Base-by-base conservation (phyloP, 2,888 invertebrate genomes). In the Campoplex capitator region DNA sequence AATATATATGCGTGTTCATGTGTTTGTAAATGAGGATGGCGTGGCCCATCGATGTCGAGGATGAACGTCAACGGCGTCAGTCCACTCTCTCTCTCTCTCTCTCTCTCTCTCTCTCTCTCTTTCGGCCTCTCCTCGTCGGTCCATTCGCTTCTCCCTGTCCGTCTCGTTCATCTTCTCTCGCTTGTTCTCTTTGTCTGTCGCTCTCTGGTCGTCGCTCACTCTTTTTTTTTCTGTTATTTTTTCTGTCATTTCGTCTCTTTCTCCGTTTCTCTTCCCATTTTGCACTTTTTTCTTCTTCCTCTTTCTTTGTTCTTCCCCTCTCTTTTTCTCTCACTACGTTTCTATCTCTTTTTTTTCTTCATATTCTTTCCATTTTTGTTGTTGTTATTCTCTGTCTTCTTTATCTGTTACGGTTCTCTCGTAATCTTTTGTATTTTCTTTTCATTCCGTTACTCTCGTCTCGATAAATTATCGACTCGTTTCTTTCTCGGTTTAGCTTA, bases 21-120 rank as follows among this genome's bases (percentile, higher is more conserved):
- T 75, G 70, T 84, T 71, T 71, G 83, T 62, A 71, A 73, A 76
- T 76, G 80, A 76, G 54, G 75, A 76, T 79, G 54, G 51, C 45
- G 62, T 67, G 70, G 42, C 42, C 83, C 85, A 83, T 75, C 84
- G 70, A 81, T 83, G 67, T 83, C 62, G 58, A 85, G 80, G 85
- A 87, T 86, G 77, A 80, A 83, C 83, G 83, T 88, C 77, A 87
- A 87, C 84, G 83, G 78, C 58, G 75, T 84, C 86, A 81, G 73
- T 54, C 58, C 58, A 4, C 86, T 82, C 62, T 38, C 54, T 23
- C 73, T 80, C 67, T 42, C 54, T 23, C 75, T 74, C 38, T 13
- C 67, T 42, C 54, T 23, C 75, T 74, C 38, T 13, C 35, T 62
- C 32, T 56, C 54, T 32, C 77, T 77, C 51, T 38, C 51, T 56